Evolutionary conservation across 1,140 invertebrate genomes (phyloP).

Genomic region (Lordiphosa clarofinis): DNA sequence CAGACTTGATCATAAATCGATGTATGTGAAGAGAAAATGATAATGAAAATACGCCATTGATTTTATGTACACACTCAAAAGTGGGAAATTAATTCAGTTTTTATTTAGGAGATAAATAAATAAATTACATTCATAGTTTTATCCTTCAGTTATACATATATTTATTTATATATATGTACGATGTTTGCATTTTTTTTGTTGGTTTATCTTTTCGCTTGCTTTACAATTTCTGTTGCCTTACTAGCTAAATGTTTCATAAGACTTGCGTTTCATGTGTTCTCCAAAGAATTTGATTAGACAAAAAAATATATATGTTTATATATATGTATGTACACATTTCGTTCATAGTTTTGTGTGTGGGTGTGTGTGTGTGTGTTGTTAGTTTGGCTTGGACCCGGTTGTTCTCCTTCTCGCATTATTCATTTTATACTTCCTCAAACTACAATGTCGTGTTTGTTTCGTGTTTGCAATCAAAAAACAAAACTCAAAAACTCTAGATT

Average conservation of each 20-base stretch:
- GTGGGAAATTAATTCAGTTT: conserved; percentile 1
- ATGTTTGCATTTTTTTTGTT: conserved; percentile 8
- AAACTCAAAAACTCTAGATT: conserved; percentile 51
- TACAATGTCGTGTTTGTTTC: conserved; percentile 61
- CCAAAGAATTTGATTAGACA: conserved; percentile 62
- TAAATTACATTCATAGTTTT: conserved; percentile 14
- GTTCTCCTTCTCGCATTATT: conserved; percentile 35
- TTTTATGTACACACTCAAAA: no score
- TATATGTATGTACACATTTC: conserved; percentile 16
- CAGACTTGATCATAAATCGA: no score
- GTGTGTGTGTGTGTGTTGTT: conserved; percentile 21
- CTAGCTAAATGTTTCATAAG: conserved; percentile 70
- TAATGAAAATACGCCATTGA: no score
- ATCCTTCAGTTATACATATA: conserved; percentile 8
- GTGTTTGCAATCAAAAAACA: conserved; percentile 5
- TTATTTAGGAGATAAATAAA: conserved; percentile 43
- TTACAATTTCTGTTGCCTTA: conserved; percentile 70
- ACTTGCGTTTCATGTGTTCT: conserved; percentile 69
- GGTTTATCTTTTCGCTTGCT: conserved; percentile 18
- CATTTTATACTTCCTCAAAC: conserved; percentile 26
- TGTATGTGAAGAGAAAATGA: no score
- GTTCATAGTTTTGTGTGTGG: conserved; percentile 4
- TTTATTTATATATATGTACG: conserved; percentile 14
- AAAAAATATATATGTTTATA: conserved; percentile 56
- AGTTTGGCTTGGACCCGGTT: conserved; percentile 72